Conservation (phyloP, 2,113 vertebrate species). For the Azemiops feae region DNA sequence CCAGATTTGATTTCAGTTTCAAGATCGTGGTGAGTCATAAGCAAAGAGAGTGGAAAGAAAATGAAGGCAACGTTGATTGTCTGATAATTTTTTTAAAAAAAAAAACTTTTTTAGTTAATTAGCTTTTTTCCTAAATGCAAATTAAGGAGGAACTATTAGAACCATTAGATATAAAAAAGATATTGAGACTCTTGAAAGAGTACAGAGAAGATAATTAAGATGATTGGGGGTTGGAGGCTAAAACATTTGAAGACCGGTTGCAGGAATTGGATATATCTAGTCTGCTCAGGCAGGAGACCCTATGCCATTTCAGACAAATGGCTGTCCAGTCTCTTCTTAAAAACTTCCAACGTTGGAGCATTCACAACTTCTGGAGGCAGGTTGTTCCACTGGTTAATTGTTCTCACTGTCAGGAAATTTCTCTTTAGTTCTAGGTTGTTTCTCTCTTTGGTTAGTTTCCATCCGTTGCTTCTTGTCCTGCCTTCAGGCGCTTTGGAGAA, state of each 20-base stretch:
- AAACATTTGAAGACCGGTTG: neutral
- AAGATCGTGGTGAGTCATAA: neutral
- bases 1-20: neutral
- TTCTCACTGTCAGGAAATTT: no score
- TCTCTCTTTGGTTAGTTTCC: no score
- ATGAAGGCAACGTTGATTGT: fast-evolving
- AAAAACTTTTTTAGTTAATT: neutral
- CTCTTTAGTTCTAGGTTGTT: no score
- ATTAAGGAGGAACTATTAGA: neutral
- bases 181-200: neutral
- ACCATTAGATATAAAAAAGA: neutral
- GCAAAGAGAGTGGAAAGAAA: neutral
- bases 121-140: neutral
- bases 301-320: no score
- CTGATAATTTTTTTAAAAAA: neutral
- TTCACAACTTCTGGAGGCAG: no score
- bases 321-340: no score
- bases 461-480: no score
- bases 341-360: no score
- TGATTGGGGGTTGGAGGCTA: neutral
- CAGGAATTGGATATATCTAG: no score
- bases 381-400: no score
- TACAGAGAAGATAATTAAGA: neutral
- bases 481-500: no score
- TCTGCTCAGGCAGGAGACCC: no score